Evolutionary conservation across 2,888 invertebrate genomes (phyloP).

Genomic region (Anthophora plumipes): DNA sequence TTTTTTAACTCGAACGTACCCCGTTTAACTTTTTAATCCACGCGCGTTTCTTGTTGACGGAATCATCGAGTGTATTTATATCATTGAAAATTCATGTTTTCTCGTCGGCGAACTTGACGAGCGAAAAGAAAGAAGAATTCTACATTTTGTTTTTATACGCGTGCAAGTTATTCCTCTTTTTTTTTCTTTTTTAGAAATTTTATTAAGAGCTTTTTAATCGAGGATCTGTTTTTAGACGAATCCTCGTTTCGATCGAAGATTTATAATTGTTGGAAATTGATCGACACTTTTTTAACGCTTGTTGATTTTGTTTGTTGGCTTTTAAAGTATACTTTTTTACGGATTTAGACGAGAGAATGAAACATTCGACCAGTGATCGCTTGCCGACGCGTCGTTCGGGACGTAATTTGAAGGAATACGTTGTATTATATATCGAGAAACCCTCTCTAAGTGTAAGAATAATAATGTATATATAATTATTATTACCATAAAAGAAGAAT

Average conservation of each 20-base stretch:
- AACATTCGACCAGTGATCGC: slow-evolving; percentile 63
- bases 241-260: not conserved
- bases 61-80: slow-evolving; percentile 16
- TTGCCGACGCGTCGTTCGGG: slow-evolving; percentile 58
- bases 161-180: not conserved
- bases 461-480: slow-evolving; percentile 81
- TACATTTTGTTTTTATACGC: not conserved
- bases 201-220: not conserved
- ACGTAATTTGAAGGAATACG: slow-evolving; percentile 62
- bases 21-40: too few species aligned
- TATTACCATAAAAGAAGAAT: slow-evolving; percentile 76
- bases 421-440: slow-evolving; percentile 81
- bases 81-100: too few species aligned
- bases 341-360: not conserved
- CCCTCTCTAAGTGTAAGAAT: slow-evolving; percentile 79
- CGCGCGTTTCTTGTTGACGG: not conserved
- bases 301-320: not conserved
- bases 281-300: slow-evolving; percentile 5
- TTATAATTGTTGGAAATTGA: not conserved
- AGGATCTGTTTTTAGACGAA: not conserved
- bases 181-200: not conserved
- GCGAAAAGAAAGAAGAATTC: too few species aligned
- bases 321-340: not conserved
- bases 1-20: too few species aligned
- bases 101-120: too few species aligned